phyloP scores from a whole-genome alignment of 2,888 invertebrate genomes.

The Drosophila setosimentum region DNA sequence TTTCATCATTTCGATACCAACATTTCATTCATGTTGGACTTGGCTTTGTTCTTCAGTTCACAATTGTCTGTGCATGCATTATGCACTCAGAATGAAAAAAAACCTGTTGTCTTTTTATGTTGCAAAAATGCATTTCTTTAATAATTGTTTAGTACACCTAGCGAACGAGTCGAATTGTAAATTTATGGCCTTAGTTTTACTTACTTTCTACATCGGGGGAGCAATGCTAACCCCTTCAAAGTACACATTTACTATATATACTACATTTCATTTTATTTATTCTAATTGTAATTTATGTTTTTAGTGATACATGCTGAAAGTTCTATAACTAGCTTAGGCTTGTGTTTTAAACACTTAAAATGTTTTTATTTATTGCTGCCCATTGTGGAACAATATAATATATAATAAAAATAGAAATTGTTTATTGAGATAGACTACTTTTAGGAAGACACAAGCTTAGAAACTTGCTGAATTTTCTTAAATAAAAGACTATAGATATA shows the following conservation, averaged over 20 bases:
- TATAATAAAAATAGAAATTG: too few relatives aligned
- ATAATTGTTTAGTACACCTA: background rate
- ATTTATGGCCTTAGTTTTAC: background rate
- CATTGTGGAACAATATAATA: too few relatives aligned
- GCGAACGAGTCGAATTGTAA: background rate
- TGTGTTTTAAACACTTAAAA: background rate
- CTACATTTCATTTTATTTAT: background rate
- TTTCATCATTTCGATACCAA: conserved; percentile 45
- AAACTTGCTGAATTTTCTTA: background rate
- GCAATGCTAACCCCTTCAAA: background rate
- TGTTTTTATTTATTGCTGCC: too few relatives aligned
- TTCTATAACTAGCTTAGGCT: too few relatives aligned
- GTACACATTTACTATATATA: background rate
- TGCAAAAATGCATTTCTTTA: background rate
- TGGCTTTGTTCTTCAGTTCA: conserved; percentile 10
- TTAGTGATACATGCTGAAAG: too few relatives aligned
- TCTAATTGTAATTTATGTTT: too few relatives aligned
- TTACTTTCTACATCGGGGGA: background rate
- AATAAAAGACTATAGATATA: background rate
- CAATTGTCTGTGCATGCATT: conserved; percentile 1
- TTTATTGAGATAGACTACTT: background rate
- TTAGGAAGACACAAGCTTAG: background rate
- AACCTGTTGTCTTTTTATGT: too few relatives aligned
- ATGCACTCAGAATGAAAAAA: background rate
- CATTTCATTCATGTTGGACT: conserved; percentile 19